These are phyloP conservation scores for Schizaphis graminum DNA, from an alignment of 2,888 invertebrate species.

Conservation along the genomic window DNA sequence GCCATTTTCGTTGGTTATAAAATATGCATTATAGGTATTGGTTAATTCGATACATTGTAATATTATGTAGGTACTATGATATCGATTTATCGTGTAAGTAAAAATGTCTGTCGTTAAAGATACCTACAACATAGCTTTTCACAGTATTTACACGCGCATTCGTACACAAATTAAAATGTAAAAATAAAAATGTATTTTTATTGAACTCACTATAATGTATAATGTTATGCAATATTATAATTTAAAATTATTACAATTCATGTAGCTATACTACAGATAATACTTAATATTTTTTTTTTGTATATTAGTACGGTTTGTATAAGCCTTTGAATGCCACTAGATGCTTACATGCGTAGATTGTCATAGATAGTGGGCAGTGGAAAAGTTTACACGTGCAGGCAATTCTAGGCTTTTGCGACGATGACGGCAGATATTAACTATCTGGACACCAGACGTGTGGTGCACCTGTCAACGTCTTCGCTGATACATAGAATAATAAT, in stretches of 20 bases:
- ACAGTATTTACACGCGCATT: not conserved
- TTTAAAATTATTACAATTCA: not conserved
- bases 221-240: too few species aligned
- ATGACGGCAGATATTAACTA: not conserved
- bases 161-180: not conserved
- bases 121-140: not conserved
- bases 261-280: not conserved
- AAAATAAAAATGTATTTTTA: too few species aligned
- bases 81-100: not conserved
- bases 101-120: not conserved
- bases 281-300: not conserved
- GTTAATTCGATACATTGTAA: too few species aligned
- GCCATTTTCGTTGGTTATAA: not conserved
- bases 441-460: not conserved
- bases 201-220: too few species aligned
- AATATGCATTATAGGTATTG: too few species aligned
- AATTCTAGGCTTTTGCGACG: not conserved
- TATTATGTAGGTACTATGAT: not conserved
- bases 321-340: not conserved
- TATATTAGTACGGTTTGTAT: not conserved
- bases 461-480: conserved; percentile 9
- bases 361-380: not conserved
- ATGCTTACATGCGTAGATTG: not conserved
- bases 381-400: not conserved
- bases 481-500: not conserved